phyloP scores from a whole-genome alignment of 2,113 vertebrate genomes.

The Osmerus mordax region DNA sequence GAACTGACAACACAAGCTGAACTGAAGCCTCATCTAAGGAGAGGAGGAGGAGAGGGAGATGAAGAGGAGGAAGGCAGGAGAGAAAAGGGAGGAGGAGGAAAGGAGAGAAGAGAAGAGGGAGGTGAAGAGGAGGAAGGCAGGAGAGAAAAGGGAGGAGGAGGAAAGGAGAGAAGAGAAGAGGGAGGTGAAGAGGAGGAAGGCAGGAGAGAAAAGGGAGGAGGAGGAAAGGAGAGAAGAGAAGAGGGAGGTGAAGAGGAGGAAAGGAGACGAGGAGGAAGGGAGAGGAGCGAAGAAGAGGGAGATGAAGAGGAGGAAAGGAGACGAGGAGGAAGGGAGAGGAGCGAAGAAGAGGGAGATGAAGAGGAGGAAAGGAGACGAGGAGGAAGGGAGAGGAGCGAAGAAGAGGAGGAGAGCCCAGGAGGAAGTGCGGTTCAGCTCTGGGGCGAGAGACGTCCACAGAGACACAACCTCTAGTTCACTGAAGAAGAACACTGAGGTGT shows the following conservation, averaged over 20 bases:
- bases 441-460: neutral
- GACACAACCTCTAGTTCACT: no score
- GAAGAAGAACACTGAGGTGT: no score
- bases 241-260: neutral
- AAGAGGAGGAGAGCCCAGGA: neutral
- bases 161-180: neutral
- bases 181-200: neutral
- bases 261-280: no score
- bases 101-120: neutral
- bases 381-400: neutral
- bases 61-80: neutral
- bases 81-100: neutral
- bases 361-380: neutral
- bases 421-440: neutral
- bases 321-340: neutral
- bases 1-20: no score
- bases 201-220: no score
- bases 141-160: neutral
- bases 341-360: neutral
- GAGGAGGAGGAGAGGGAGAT: neutral
- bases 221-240: neutral
- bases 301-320: slow-evolving; percentile 3
- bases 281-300: no score
- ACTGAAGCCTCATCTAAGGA: neutral
- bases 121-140: neutral